These are phyloP conservation scores for Apis cerana DNA, from an alignment of 1,140 invertebrate species.

Conservation along the genomic window DNA sequence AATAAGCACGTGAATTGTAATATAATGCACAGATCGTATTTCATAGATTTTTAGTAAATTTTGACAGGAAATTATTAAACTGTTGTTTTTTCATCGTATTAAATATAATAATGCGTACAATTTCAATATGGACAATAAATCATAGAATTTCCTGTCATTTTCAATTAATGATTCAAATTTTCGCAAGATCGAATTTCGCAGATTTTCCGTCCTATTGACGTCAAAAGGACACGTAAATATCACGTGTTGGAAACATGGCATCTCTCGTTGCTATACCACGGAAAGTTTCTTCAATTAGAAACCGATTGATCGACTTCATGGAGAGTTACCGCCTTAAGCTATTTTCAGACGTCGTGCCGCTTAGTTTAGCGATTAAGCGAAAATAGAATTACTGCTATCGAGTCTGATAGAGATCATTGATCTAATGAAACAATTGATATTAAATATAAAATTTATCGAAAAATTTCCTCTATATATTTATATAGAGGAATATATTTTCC, in stretches of 20 bases:
- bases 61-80: too few species aligned
- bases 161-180: background rate
- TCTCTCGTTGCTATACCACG: background rate
- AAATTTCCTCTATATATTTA: background rate
- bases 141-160: background rate
- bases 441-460: background rate
- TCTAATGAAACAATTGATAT: background rate
- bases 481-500: too few species aligned
- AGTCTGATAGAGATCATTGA: conserved; percentile 19
- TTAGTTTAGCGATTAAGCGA: conserved; percentile 14
- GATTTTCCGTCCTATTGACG: conserved; percentile 7
- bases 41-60: too few species aligned
- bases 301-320: conserved; percentile 30
- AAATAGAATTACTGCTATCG: conserved; percentile 34
- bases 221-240: conserved; percentile 20
- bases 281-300: conserved; percentile 43
- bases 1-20: too few species aligned
- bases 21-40: too few species aligned
- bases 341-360: conserved; percentile 19
- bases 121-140: background rate
- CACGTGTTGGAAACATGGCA: conserved; percentile 27
- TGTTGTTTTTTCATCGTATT: background rate
- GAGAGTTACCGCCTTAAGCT: conserved; percentile 15
- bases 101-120: too few species aligned
- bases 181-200: conserved; percentile 3